Conservation (phyloP, 2,113 vertebrate species). For the Spheniscus mendiculus region DNA sequence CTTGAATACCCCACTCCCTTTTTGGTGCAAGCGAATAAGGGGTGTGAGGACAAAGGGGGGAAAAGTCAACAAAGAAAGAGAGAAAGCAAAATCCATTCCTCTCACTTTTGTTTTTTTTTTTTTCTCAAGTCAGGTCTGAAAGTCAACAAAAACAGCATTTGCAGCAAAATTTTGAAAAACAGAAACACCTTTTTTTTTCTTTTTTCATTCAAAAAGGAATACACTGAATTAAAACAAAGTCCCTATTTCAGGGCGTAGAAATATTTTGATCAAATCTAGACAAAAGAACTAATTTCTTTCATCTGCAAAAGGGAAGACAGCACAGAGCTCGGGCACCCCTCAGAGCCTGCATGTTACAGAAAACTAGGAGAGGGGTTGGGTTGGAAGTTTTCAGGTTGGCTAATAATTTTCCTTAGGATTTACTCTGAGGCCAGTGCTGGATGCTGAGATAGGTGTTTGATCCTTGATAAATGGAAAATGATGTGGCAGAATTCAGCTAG, state of each 20-base stretch:
- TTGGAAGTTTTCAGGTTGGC: neutral
- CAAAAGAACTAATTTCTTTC: neutral
- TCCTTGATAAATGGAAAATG: neutral
- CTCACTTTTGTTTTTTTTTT: neutral
- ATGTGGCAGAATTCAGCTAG: neutral
- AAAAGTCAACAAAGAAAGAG: neutral
- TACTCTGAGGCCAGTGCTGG: neutral
- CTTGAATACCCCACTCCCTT: neutral
- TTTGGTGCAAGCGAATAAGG: neutral
- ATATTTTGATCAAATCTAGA: neutral
- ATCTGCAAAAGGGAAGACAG: neutral
- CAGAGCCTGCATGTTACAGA: neutral
- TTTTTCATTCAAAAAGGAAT: neutral
- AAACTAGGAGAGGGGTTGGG: neutral
- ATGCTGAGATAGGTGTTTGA: neutral
- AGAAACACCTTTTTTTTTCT: accelerated
- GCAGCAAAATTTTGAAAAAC: neutral
- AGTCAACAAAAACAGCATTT: neutral
- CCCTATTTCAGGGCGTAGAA: neutral
- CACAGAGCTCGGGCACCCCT: neutral
- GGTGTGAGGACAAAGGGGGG: neutral
- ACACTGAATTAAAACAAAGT: neutral
- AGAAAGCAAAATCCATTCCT: neutral
- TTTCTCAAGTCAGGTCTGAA: neutral
- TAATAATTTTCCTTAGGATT: neutral